phyloP scores from a whole-genome alignment of 2,888 invertebrate genomes.

The Sphaerophoria taeniata region DNA sequence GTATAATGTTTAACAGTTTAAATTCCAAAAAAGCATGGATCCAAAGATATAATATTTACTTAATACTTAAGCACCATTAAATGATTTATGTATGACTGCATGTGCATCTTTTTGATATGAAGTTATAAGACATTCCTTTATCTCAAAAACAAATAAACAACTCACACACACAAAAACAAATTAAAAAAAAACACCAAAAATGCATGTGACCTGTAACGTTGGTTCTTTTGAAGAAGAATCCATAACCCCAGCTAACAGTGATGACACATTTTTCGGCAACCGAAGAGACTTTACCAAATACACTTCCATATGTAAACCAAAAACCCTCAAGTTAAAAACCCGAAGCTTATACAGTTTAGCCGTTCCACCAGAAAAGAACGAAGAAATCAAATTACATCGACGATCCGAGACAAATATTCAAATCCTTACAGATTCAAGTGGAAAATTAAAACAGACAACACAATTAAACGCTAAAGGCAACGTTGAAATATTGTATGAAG shows the following conservation, averaged over 20 bases:
- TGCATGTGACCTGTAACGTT: slow-evolving; percentile 62
- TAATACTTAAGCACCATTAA: neutral
- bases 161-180: neutral
- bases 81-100: slow-evolving; percentile 1
- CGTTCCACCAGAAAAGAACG: slow-evolving; percentile 75
- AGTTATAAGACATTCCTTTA: slow-evolving; percentile 10
- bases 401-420: slow-evolving; percentile 77
- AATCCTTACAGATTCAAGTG: slow-evolving; percentile 50
- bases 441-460: neutral
- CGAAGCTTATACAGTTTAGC: slow-evolving; percentile 79
- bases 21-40: slow-evolving; percentile 28
- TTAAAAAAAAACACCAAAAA: slow-evolving; percentile 21
- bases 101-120: slow-evolving; percentile 8
- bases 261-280: slow-evolving; percentile 53
- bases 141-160: neutral
- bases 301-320: slow-evolving; percentile 50
- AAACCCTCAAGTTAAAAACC: slow-evolving; percentile 73
- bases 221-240: slow-evolving; percentile 61
- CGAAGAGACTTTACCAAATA: slow-evolving; percentile 42
- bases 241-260: slow-evolving; percentile 48
- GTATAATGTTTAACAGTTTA: slow-evolving; percentile 2
- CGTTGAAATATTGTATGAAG: slow-evolving; percentile 48
- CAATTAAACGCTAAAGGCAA: slow-evolving; percentile 23
- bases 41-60: slow-evolving; percentile 9
- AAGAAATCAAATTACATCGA: slow-evolving; percentile 76